Base-by-base conservation (phyloP, 2,113 vertebrate genomes). In the Brachionichthys hirsutus region DNA sequence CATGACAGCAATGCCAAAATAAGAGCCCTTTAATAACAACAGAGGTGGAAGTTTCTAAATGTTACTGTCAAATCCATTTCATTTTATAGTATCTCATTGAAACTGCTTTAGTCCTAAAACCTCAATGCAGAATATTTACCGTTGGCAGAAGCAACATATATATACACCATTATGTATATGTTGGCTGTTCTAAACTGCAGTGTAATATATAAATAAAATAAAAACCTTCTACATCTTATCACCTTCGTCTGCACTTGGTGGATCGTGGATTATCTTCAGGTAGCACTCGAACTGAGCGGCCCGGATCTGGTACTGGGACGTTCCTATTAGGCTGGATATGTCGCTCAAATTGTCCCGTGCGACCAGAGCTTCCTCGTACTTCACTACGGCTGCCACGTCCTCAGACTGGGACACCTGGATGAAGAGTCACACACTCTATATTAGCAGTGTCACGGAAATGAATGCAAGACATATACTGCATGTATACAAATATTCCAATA, bases 211-310 rank as follows among this genome's bases (percentile, higher is more conserved):
- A 18, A 46, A 48, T 20, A 46, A 18, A 46, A 48, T 20, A 47
- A 38, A 9, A 12, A 36, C 6, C 6, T n/a, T n/a, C n/a, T n/a
- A 14, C 6, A 24, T 4, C 2, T 10, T 15, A 17, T 80, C 67
- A 92, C 90, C 89, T 70, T 73, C 52, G 6, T 89, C 83, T 2
- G 13, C 24, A 16, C 4, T 64, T 9, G 78, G 81, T 0, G 89
- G 88, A 22, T 92, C 91, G 1, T 40, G 54, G 62, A 91, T 85
- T 47, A 93, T 92, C 82, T 87, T 93, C 59, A 91, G 67, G 84
- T 92, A 93, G 59, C 92, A 93, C 75, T 93, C 89, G 50, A 87
- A 93, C 86, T 93, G 92, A 11, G 91, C 89, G 1, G 89, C 79
- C 52, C 92, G 68, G 60, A 93, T 92, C 63, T 89, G 81, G 1